Percentiles rank a stretch among this genome's conserved stretches.
Conservation (phyloP, 2,888 invertebrate species). For the Agrotis puta region DNA sequence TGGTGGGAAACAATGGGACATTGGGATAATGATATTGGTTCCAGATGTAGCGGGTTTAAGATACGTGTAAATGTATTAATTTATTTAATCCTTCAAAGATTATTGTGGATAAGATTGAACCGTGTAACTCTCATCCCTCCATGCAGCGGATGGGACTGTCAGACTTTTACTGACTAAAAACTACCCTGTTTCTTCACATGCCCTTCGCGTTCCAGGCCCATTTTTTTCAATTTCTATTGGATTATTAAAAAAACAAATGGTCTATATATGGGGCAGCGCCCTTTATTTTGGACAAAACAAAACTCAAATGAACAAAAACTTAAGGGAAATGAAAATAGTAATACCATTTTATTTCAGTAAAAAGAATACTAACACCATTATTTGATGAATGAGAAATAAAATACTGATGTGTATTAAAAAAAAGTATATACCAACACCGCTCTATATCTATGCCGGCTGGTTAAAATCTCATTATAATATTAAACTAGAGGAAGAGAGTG, state of each 20-base stretch:
- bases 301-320: neutral
- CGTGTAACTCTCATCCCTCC: no score
- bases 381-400: neutral
- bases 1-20: slow-evolving; percentile 24
- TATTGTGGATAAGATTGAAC: neutral
- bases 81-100: slow-evolving; percentile 1
- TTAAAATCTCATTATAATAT: neutral
- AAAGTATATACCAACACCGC: neutral
- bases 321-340: neutral
- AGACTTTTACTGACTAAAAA: no score
- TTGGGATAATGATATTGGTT: slow-evolving; percentile 25
- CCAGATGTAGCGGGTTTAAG: neutral
- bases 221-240: no score
- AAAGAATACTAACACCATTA: neutral
- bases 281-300: neutral
- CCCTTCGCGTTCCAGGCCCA: no score
- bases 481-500: neutral
- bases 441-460: neutral
- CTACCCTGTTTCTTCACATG: no score
- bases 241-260: no score
- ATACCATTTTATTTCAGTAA: neutral
- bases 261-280: no score
- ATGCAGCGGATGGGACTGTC: no score
- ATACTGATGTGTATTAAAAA: neutral
- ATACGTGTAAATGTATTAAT: neutral